phyloP scores from a whole-genome alignment of 2,797 vertebrate species.

The Molossus molossus region DNA sequence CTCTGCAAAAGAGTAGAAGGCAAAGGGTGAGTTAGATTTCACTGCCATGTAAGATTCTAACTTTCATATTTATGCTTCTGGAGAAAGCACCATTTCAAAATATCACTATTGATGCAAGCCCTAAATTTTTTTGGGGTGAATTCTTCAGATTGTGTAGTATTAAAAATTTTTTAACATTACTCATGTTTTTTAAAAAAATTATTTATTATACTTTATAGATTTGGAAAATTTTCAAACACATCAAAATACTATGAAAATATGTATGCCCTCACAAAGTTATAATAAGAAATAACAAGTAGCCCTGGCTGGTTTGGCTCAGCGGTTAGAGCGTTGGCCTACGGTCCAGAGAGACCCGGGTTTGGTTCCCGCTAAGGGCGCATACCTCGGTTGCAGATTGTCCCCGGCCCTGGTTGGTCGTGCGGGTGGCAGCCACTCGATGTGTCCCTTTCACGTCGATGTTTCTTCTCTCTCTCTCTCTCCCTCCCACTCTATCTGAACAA shows the following conservation, averaged over 20 bases:
- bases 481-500: no score
- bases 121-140: neutral
- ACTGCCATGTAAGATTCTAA: neutral
- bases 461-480: no score
- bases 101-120: neutral
- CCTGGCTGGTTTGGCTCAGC: no score
- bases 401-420: no score
- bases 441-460: no score
- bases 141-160: neutral
- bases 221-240: constrained; percentile 29
- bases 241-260: constrained; percentile 40
- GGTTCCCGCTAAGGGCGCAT: no score
- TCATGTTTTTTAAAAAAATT: neutral
- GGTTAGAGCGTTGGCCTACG: no score
- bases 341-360: no score
- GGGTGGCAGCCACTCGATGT: no score
- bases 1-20: neutral
- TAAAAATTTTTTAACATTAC: constrained; percentile 28
- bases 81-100: constrained; percentile 47
- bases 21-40: constrained; percentile 23
- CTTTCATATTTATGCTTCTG: neutral
- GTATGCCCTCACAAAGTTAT: neutral
- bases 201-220: constrained; percentile 49
- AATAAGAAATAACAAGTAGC: neutral
- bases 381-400: no score